These are phyloP conservation scores for Indicator maculatus DNA, from an alignment of 2,113 vertebrate species.

Conservation along the genomic window DNA sequence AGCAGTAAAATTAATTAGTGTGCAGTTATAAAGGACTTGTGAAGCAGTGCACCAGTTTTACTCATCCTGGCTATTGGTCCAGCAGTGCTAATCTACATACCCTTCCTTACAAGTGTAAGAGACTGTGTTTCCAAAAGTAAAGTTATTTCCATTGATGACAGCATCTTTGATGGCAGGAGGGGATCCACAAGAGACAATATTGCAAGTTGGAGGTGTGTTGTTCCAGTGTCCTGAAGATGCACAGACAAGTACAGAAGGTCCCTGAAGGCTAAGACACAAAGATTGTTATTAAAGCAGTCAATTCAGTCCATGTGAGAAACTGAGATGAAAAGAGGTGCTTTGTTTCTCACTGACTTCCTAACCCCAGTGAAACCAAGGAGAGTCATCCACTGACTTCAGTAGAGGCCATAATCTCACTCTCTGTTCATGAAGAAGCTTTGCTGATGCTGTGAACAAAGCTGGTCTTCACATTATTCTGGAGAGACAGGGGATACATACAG, in stretches of 20 bases:
- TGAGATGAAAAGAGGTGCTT: background rate
- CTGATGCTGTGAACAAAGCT: background rate
- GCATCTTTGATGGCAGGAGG: conserved; percentile 88
- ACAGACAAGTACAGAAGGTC: conserved; percentile 84
- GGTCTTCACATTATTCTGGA: background rate
- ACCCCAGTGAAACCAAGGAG: background rate
- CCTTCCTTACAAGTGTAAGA: conserved; percentile 94
- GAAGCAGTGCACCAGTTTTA: background rate
- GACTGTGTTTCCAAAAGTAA: conserved; percentile 85
- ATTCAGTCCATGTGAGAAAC: background rate
- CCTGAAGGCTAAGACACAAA: conserved; percentile 85
- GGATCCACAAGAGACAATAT: conserved; percentile 80
- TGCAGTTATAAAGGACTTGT: background rate
- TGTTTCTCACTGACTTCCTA: background rate
- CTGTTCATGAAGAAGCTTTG: background rate
- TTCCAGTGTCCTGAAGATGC: conserved; percentile 88
- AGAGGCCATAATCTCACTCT: background rate
- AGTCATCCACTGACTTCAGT: background rate
- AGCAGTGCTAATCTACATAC: conserved; percentile 74
- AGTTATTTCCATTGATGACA: conserved; percentile 78
- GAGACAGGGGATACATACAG: background rate
- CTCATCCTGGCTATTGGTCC: background rate
- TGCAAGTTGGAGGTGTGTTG: conserved; percentile 82
- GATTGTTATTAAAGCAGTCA: background rate
- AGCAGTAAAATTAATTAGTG: background rate